Evolutionary conservation across 2,113 vertebrate genomes (phyloP).

Genomic region (Megaceryle torquata): DNA sequence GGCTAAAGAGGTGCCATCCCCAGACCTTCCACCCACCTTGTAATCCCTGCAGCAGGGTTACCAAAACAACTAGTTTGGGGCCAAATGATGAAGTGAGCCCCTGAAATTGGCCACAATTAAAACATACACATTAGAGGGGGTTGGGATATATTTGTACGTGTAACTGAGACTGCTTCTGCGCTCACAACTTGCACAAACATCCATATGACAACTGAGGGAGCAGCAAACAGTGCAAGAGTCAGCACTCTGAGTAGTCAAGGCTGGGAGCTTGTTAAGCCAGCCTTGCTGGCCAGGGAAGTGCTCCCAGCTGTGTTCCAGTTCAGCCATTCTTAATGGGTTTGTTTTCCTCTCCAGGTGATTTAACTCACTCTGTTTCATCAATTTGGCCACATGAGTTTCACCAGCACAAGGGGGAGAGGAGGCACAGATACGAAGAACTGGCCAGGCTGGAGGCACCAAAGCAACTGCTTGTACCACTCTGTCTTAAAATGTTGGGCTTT

Average conservation of each 20-base stretch:
- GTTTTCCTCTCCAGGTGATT: not conserved
- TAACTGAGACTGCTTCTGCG: not conserved
- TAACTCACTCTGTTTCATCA: not conserved
- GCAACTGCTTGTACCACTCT: not conserved
- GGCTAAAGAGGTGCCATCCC: not conserved
- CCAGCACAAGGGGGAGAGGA: not conserved
- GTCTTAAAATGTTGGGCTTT: not conserved
- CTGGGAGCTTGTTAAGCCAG: not conserved
- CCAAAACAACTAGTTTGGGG: not conserved
- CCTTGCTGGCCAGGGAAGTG: not conserved
- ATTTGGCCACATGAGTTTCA: not conserved
- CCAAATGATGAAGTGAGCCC: not conserved
- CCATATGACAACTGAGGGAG: not conserved
- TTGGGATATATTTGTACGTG: not conserved
- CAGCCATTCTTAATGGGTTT: not conserved
- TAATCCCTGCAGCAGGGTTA: not conserved
- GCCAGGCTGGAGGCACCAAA: not conserved
- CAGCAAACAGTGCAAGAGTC: not conserved
- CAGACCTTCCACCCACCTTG: not conserved
- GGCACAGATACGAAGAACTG: accelerated
- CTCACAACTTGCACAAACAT: not conserved
- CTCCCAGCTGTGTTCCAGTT: not conserved
- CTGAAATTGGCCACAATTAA: not conserved
- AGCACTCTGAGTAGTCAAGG: not conserved
- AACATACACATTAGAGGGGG: not conserved